Conservation (phyloP, 2,113 vertebrate species). For the Brachirus orientalis region DNA sequence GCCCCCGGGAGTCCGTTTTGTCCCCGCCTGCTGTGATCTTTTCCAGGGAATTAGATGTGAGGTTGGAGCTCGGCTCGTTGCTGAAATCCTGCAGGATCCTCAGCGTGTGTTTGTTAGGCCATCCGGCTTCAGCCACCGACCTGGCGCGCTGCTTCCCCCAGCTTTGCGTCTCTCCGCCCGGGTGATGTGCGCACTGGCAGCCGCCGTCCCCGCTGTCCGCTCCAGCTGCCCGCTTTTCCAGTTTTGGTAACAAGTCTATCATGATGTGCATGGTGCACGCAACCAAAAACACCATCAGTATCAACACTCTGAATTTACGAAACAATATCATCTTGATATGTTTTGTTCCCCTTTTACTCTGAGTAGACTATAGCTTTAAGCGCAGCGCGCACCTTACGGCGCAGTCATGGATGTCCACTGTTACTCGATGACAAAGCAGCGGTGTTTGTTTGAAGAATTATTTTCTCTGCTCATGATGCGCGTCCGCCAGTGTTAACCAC, state of each 20-base stretch:
- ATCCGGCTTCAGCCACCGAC: conserved; percentile 81
- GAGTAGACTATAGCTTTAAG: conserved; percentile 8
- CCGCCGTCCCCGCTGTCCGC: conserved; percentile 74
- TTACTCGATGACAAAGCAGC: conserved; percentile 50
- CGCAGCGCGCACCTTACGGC: conserved; percentile 50
- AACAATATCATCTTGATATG: conserved; percentile 88
- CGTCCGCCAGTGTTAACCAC: conserved; percentile 33
- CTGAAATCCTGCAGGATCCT: conserved; percentile 93
- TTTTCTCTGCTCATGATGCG: conserved; percentile 54
- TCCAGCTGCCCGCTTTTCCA: conserved; percentile 84
- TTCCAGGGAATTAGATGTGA: conserved; percentile 88
- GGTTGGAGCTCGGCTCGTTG: conserved; percentile 90
- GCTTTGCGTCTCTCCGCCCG: conserved; percentile 73
- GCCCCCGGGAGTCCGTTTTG: conserved; percentile 54
- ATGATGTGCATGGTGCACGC: conserved; percentile 95
- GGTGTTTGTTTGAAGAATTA: conserved; percentile 35
- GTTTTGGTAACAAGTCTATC: conserved; percentile 91
- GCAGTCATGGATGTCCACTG: conserved; percentile 47
- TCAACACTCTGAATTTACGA: conserved; percentile 90
- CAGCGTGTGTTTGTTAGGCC: conserved; percentile 93
- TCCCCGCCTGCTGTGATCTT: conserved; percentile 77
- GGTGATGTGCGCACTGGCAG: conserved; percentile 86
- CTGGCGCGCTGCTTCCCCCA: conserved; percentile 76
- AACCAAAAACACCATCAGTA: conserved; percentile 89
- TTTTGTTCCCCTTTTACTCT: not conserved